Base-by-base conservation (phyloP, 2,113 vertebrate species). In the Cebidichthys violaceus region DNA sequence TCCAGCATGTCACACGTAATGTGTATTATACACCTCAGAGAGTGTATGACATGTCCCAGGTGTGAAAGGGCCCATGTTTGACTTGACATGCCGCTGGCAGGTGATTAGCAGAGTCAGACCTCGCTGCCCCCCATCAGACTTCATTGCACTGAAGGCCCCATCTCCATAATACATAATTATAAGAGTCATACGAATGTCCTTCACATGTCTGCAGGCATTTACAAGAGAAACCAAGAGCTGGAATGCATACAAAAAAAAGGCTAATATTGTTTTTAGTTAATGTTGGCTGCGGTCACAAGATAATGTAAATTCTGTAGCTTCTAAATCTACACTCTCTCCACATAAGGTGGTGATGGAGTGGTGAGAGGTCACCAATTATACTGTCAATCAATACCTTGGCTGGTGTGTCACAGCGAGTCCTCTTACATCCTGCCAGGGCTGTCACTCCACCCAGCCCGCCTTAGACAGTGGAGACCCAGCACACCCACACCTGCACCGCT, bases 51-150 rank as follows among this genome's bases (percentile, higher is more conserved):
- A 62, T 47, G 75, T 90, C 91, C 86, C 83, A 64, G 81, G 88
- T 86, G 89, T 88, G 74, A 90, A 86, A 85, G 79, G 73, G 69
- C 64, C 76, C 77, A 29, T 85, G 90, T 90, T 87, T 2, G 24
- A 86, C 71, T 64, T 89, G 90, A 84, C 84, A 82, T 22, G 75
- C 75, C 52, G 74, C 87, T 88, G 89, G 84, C 88, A 91, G 84
- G 78, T 92, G 92, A 93, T 93, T 90, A 90, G 87, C 73, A 84
- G 77, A 76, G 81, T 87, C 88, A 82, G 74, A 74, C 67, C 73
- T 68, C 47, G 9, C 75, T 83, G 86, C 86, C 73, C 55, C 52
- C 86, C 86, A 83, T 90, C 75, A 85, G 47, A 88, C 66, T 67
- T 88, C 75, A 82, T 50, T 69, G 41, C 76, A 83, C 14, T 65